phyloP scores from a whole-genome alignment of 2,113 vertebrate species.

The Nerophis lumbriciformis region DNA sequence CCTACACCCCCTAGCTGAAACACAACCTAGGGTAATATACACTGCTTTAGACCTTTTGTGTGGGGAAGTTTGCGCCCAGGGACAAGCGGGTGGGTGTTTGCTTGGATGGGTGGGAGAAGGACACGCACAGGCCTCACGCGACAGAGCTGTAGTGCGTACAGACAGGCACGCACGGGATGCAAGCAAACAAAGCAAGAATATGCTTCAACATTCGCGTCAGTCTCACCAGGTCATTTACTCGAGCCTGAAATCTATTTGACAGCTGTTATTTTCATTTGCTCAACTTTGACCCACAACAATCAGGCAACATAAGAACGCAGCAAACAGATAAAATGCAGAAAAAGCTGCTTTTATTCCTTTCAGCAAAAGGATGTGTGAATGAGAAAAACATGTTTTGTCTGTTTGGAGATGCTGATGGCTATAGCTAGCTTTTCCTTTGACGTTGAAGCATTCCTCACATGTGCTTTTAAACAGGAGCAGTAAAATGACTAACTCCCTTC shows the following conservation, averaged over 20 bases:
- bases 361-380: conserved; percentile 21
- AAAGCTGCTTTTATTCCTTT: neutral
- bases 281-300: conserved; percentile 24
- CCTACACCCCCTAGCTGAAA: conserved; percentile 46
- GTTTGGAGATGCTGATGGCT: conserved; percentile 11
- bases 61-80: conserved; percentile 19
- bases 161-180: conserved; percentile 7
- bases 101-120: conserved; percentile 4
- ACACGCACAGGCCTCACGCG: conserved; percentile 21
- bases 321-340: conserved; percentile 4
- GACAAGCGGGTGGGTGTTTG: conserved; percentile 11
- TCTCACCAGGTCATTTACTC: conserved; percentile 20
- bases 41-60: conserved; percentile 31
- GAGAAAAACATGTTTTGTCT: conserved; percentile 32
- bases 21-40: conserved; percentile 47
- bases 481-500: conserved; percentile 21
- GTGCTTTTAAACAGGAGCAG: conserved; percentile 22
- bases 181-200: conserved; percentile 21
- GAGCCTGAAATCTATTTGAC: conserved; percentile 29
- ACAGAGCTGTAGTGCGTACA: conserved; percentile 28
- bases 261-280: conserved; percentile 49
- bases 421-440: neutral
- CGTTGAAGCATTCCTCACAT: conserved; percentile 20
- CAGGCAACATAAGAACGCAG: conserved; percentile 13
- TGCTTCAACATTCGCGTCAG: neutral